Conservation (phyloP, 2,888 invertebrate genomes). For the Synanthedon myopaeformis region DNA sequence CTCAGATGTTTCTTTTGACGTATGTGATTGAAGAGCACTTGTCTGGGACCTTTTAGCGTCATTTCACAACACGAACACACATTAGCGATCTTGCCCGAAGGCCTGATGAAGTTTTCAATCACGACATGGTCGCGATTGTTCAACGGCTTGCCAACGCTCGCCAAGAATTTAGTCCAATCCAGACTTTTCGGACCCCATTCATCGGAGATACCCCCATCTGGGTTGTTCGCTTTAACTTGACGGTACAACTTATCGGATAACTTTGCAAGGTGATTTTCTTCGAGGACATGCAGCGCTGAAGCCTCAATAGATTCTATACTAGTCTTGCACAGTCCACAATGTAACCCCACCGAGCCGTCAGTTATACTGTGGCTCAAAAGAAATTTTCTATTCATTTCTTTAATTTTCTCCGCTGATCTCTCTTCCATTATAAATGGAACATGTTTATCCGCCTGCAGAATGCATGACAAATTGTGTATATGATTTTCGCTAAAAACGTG, state of each 20-base stretch:
- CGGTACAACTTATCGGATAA: slow-evolving; percentile 51
- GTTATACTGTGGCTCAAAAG: slow-evolving; percentile 36
- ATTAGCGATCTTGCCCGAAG: slow-evolving; percentile 54
- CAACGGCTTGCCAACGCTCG: slow-evolving; percentile 51
- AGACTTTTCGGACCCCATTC: slow-evolving; percentile 61
- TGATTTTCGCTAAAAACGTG: slow-evolving; percentile 61
- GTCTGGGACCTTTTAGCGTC: slow-evolving; percentile 56
- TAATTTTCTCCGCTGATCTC: slow-evolving; percentile 40
- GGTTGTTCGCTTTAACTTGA: slow-evolving; percentile 35
- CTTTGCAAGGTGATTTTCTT: slow-evolving; percentile 51
- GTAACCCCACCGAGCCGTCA: slow-evolving; percentile 21
- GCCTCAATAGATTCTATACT: slow-evolving; percentile 35
- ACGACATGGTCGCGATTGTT: slow-evolving; percentile 52
- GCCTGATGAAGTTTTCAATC: slow-evolving; percentile 58
- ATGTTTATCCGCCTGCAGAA: slow-evolving; percentile 47
- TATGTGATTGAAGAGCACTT: slow-evolving; percentile 59
- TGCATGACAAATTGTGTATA: slow-evolving; percentile 49
- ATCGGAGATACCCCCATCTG: slow-evolving; percentile 46
- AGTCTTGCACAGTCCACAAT: slow-evolving; percentile 41
- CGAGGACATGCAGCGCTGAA: slow-evolving; percentile 45
- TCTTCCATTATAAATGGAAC: slow-evolving; percentile 40
- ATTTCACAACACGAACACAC: slow-evolving; percentile 58
- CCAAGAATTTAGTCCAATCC: slow-evolving; percentile 59
- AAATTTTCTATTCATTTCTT: slow-evolving; percentile 49
- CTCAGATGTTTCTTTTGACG: slow-evolving; percentile 61